A percentile compares a stretch with the other conserved stretches of the same genome.
Conservation (phyloP, 2,888 invertebrate species). For the Pollenia amentaria region DNA sequence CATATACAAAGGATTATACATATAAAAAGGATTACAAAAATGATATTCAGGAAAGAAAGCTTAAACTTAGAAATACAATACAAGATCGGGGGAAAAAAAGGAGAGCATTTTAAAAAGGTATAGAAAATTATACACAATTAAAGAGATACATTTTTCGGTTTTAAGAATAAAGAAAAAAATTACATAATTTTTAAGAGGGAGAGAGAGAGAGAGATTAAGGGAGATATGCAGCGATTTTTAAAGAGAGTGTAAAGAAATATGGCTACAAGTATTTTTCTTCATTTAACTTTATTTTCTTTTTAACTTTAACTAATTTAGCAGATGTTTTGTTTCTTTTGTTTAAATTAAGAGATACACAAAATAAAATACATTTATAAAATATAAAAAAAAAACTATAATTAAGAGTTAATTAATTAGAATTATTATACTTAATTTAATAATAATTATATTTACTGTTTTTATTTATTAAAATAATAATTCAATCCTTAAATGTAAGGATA, state of each 20-base stretch:
- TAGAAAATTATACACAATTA: slow-evolving; percentile 53
- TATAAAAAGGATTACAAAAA: background rate
- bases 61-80: slow-evolving; percentile 6
- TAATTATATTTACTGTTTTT: slow-evolving; percentile 10
- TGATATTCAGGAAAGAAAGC: background rate
- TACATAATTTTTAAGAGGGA: slow-evolving; percentile 27
- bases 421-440: slow-evolving; percentile 43
- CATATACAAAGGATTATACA: slow-evolving; percentile 50
- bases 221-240: background rate
- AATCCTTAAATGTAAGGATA: slow-evolving; percentile 74
- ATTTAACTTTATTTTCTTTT: slow-evolving; percentile 14
- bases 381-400: slow-evolving; percentile 53
- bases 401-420: slow-evolving; percentile 20
- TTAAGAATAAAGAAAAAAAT: background rate
- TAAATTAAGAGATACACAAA: slow-evolving; percentile 66
- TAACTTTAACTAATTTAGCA: slow-evolving; percentile 49
- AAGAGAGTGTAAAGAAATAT: slow-evolving; percentile 44
- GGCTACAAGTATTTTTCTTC: slow-evolving; percentile 37
- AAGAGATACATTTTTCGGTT: background rate
- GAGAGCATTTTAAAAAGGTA: background rate
- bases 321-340: slow-evolving; percentile 29
- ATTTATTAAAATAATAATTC: slow-evolving; percentile 37
- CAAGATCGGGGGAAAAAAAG: background rate
- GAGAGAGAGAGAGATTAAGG: background rate
- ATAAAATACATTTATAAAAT: slow-evolving; percentile 65